phyloP scores from a whole-genome alignment of 1,140 invertebrate genomes.

The Drosophila truncata region DNA sequence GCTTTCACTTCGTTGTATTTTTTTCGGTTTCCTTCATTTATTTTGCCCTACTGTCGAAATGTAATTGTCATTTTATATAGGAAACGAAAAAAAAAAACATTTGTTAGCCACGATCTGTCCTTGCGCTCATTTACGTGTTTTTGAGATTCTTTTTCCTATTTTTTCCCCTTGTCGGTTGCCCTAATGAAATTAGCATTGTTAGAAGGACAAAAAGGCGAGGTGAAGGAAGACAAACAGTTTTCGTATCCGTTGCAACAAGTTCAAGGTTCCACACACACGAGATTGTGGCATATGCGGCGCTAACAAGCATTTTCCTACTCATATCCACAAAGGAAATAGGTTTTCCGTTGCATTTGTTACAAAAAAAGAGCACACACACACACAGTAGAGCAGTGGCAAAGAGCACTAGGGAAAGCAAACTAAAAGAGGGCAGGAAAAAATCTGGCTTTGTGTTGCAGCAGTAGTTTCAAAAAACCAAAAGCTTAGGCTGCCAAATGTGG shows the following conservation, averaged over 20 bases:
- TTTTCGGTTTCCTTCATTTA: background rate
- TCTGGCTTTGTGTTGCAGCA: slow-evolving; percentile 34
- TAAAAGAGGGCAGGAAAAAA: slow-evolving; percentile 14
- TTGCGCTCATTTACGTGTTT: slow-evolving; percentile 53
- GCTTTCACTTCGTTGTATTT: slow-evolving; percentile 35
- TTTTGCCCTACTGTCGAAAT: slow-evolving; percentile 19
- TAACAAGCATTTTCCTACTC: slow-evolving; percentile 80
- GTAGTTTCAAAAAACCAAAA: slow-evolving; percentile 27
- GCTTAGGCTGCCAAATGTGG: slow-evolving; percentile 32
- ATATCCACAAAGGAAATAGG: slow-evolving; percentile 74
- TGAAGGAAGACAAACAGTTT: slow-evolving; percentile 6
- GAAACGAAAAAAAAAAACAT: slow-evolving; percentile 49
- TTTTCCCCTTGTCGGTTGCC: slow-evolving; percentile 11
- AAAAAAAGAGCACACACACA: slow-evolving; percentile 26
- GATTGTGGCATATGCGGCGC: slow-evolving; percentile 53
- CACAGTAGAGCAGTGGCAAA: background rate
- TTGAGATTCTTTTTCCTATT: background rate
- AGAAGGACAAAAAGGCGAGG: slow-evolving; percentile 1
- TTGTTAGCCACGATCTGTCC: slow-evolving; percentile 34
- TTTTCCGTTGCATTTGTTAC: slow-evolving; percentile 75
- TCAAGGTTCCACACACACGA: slow-evolving; percentile 55
- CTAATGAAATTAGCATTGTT: slow-evolving; percentile 65
- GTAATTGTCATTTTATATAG: slow-evolving; percentile 71
- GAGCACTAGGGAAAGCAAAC: slow-evolving; percentile 17
- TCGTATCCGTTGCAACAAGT: slow-evolving; percentile 50